Conservation (phyloP, 2,888 invertebrate genomes). For the Cyclophora albipunctata region DNA sequence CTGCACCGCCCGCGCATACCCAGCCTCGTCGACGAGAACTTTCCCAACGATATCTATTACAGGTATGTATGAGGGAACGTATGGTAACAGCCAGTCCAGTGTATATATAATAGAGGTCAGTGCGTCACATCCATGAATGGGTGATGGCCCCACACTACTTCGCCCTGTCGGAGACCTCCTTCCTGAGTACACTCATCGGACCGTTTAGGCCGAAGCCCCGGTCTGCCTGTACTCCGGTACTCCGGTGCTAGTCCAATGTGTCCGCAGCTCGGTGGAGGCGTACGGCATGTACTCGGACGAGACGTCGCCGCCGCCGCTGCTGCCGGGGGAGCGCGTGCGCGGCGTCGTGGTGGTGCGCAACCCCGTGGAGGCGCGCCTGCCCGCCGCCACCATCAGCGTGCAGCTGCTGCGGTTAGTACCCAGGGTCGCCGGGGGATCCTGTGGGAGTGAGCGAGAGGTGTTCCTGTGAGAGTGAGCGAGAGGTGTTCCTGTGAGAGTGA, state of each 20-base stretch:
- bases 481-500: background rate
- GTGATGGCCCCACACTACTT: no score
- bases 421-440: background rate
- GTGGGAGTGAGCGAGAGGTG: no score
- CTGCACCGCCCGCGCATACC: constrained; percentile 15
- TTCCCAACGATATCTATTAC: constrained; percentile 32
- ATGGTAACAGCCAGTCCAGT: no score
- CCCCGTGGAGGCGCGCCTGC: constrained; percentile 50
- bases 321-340: constrained; percentile 17
- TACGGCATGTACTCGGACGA: background rate
- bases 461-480: background rate
- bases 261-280: no score
- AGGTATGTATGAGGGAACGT: no score
- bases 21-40: constrained; percentile 28
- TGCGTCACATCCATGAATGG: no score
- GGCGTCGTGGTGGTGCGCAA: constrained; percentile 37
- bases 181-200: no score
- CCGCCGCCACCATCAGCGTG: constrained; percentile 37
- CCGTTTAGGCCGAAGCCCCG: no score
- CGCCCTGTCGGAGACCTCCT: no score
- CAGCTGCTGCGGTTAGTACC: constrained; percentile 34
- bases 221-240: no score
- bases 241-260: no score
- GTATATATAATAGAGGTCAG: no score
- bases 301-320: constrained; percentile 13